Evolutionary conservation across 2,797 vertebrate genomes (phyloP).

Genomic region (Pelobates cultripes): DNA sequence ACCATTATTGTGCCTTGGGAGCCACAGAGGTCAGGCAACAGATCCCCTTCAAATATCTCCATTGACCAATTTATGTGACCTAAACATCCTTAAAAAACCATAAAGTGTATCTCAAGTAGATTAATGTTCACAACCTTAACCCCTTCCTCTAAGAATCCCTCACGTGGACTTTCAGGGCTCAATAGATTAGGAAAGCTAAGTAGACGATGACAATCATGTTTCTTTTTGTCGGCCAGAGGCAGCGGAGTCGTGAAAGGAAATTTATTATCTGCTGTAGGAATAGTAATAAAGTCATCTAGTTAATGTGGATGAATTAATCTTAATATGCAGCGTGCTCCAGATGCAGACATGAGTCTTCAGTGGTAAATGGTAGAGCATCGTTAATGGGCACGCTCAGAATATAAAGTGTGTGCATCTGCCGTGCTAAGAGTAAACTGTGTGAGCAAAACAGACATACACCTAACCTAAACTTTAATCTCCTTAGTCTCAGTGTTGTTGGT

Average conservation of each 20-base stretch:
- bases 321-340: slow-evolving; percentile 12
- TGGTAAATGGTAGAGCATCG: background rate
- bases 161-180: background rate
- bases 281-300: slow-evolving; percentile 32
- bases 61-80: no score
- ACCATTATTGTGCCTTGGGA: no score
- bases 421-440: no score
- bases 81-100: no score
- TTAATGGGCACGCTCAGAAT: background rate
- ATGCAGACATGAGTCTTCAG: background rate
- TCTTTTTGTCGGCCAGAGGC: slow-evolving; percentile 30
- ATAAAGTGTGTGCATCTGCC: no score
- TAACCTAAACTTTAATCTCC: no score
- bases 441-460: no score
- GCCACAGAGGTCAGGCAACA: no score
- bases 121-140: background rate
- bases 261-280: slow-evolving; percentile 22
- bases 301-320: slow-evolving; percentile 22
- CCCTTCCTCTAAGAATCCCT: background rate
- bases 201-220: slow-evolving; percentile 25
- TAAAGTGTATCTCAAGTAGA: no score
- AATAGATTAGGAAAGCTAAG: slow-evolving; percentile 28
- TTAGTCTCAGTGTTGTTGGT: no score
- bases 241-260: slow-evolving; percentile 27
- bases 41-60: no score